Evolutionary conservation across 2,797 vertebrate genomes (phyloP).

Genomic region (Chromobotia macracanthus): DNA sequence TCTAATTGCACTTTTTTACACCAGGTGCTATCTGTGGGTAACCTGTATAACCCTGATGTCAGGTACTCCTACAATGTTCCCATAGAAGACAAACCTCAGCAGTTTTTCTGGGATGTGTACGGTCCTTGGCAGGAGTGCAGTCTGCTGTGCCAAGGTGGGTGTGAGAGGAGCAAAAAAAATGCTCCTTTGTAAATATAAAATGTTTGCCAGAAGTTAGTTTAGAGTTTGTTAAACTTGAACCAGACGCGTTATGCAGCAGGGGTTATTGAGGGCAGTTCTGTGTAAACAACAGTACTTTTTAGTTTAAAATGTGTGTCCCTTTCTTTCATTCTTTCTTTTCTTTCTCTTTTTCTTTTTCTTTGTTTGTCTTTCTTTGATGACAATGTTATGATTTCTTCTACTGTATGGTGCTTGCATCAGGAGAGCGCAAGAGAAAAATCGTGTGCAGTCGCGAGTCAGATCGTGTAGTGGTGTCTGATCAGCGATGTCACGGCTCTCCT

Average conservation of each 20-base stretch:
- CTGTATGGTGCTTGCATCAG: conserved; percentile 66
- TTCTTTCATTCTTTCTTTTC: conserved; percentile 10
- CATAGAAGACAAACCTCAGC: conserved; percentile 93
- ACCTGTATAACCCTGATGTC: conserved; percentile 93
- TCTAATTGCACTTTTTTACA: background rate
- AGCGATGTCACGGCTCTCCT: conserved; percentile 87
- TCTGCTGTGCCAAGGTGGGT: conserved; percentile 93
- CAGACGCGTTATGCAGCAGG: conserved; percentile 7
- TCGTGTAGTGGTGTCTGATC: conserved; percentile 92
- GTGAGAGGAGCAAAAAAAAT: conserved; percentile 30
- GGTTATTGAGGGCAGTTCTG: conserved; percentile 30
- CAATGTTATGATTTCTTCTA: background rate
- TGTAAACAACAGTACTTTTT: background rate
- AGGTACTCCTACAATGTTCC: conserved; percentile 96
- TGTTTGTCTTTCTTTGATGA: background rate
- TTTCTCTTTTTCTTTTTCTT: background rate
- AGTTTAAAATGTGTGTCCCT: background rate
- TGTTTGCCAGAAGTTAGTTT: conserved; percentile 18
- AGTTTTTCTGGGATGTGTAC: conserved; percentile 93
- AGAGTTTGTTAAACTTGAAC: conserved; percentile 40
- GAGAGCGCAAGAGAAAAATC: conserved; percentile 89
- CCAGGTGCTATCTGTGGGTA: conserved; percentile 95
- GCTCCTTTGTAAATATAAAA: conserved; percentile 4
- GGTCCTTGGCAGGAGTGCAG: conserved; percentile 96
- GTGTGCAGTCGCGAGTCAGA: conserved; percentile 92